Conservation (phyloP, 2,113 vertebrate genomes). For the Muntiacus reevesi region DNA sequence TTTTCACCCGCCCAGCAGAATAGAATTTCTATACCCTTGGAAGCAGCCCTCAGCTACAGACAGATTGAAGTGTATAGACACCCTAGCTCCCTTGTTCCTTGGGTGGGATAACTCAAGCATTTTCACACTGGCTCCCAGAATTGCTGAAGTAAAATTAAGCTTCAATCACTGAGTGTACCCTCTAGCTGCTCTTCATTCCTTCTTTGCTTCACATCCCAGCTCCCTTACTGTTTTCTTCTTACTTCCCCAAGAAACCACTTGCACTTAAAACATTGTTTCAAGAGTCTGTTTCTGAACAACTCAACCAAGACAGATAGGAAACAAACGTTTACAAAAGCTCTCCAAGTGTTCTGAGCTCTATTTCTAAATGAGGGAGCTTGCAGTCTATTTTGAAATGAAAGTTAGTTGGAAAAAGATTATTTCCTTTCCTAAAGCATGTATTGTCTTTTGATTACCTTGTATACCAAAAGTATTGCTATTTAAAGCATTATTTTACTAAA, state of each 20-base stretch:
- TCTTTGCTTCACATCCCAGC: not conserved
- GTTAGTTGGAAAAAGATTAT: not conserved
- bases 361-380: not conserved
- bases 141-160: not conserved
- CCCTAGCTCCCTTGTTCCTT: not conserved
- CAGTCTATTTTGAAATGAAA: slow-evolving; percentile 13
- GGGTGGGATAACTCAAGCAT: not conserved
- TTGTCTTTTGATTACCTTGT: not conserved
- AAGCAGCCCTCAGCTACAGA: not conserved
- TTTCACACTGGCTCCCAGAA: not conserved
- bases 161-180: not conserved
- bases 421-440: not conserved
- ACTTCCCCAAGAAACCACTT: not conserved
- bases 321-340: not conserved
- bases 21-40: not conserved
- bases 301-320: not conserved
- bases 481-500: slow-evolving; percentile 1
- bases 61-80: not conserved
- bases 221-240: not conserved
- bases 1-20: not conserved
- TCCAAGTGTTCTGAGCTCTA: not conserved
- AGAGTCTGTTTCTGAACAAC: not conserved
- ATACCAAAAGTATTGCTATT: not conserved
- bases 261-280: not conserved
- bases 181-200: not conserved